Evolutionary conservation across 2,888 invertebrate species (phyloP), one percentile per base, ranked within the genome.

Genomic region (Torymus auratus): DNA sequence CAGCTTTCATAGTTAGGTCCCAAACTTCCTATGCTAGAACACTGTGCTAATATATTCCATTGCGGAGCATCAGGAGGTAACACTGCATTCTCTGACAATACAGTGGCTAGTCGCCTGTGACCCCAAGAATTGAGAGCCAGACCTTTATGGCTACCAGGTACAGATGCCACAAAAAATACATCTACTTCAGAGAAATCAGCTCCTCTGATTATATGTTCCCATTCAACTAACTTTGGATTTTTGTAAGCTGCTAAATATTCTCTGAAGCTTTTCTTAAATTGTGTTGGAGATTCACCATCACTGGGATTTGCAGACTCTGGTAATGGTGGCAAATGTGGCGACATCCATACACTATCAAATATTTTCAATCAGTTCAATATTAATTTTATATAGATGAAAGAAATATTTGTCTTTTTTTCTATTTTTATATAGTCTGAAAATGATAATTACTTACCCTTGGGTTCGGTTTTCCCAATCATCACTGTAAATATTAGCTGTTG

Each of bases 401-500:
- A 17, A 50, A 11, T 65, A 41, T 65, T 55, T 64, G 52, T 12
- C 41, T 60, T 17, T 20, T 17, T 60, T 2, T 10, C 14, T 65
- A 20, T 56, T 41, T 17, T 3, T 41, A 20, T 74, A 14, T 17
- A 55, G n/a, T 58, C 41, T n/a, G 14, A 60, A 65, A 65, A 60
- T 52, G 61, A 28, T 20, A 55, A 17, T 20, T 60, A 71, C 78
- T 90, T 89, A 96, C 94, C 98, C 98, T 91, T 99, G 98, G 0
- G 98, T 97, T 85, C 98, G 94, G 89, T 98, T 96, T 86, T 96
- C 94, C 99, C 99, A 99, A 91, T 99, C 99, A 83, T 96, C 95
- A 28, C 94, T 92, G 85, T 98, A 96, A 3, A 99, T 92, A 92
- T 99, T 99, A 0, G 98, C 97, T 0, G 98, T 98, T 0, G 96